Percentiles rank a stretch among this genome's conserved stretches.
These are phyloP conservation scores for Scotopteryx bipunctaria DNA, from an alignment of 2,888 invertebrate species.

Conservation along the genomic window DNA sequence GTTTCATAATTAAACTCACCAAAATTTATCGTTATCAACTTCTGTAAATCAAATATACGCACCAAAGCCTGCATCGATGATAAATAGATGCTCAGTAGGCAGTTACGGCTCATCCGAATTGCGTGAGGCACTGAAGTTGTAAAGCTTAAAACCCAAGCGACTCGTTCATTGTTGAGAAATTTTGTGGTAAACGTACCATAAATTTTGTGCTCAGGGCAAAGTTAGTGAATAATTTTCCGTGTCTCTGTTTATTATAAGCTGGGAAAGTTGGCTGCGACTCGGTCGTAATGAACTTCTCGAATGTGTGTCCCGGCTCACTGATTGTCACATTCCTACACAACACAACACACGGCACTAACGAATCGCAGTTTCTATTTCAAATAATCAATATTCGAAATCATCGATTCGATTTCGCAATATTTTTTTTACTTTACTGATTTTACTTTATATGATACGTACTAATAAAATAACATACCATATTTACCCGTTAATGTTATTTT, in stretches of 20 bases:
- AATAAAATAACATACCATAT: too few relatives aligned
- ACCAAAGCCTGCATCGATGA: conserved; percentile 15
- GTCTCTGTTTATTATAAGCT: conserved; percentile 81
- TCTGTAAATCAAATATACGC: conserved; percentile 16
- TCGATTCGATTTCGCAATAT: conserved; percentile 17
- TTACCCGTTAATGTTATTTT: too few relatives aligned
- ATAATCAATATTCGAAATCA: conserved; percentile 8
- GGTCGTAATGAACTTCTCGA: conserved; percentile 68
- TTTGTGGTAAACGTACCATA: conserved; percentile 79
- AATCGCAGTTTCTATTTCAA: conserved; percentile 30
- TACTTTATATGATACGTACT: too few relatives aligned
- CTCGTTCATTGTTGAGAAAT: conserved; percentile 77
- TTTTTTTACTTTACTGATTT: too few relatives aligned
- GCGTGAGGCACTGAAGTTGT: conserved; percentile 61
- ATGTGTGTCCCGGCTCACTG: conserved; percentile 60
- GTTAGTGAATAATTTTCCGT: conserved; percentile 80
- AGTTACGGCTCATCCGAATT: conserved; percentile 53
- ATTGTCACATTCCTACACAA: conserved; percentile 46
- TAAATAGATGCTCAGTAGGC: conserved; percentile 34
- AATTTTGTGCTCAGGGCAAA: conserved; percentile 75
- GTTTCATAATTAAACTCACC: not conserved
- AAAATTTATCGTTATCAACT: conserved; percentile 11
- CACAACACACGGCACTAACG: conserved; percentile 28
- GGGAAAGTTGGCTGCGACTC: conserved; percentile 68
- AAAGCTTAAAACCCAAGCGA: conserved; percentile 73